Evolutionary conservation across 2,113 vertebrate species (phyloP).

Genomic region (Collichthys lucidus): DNA sequence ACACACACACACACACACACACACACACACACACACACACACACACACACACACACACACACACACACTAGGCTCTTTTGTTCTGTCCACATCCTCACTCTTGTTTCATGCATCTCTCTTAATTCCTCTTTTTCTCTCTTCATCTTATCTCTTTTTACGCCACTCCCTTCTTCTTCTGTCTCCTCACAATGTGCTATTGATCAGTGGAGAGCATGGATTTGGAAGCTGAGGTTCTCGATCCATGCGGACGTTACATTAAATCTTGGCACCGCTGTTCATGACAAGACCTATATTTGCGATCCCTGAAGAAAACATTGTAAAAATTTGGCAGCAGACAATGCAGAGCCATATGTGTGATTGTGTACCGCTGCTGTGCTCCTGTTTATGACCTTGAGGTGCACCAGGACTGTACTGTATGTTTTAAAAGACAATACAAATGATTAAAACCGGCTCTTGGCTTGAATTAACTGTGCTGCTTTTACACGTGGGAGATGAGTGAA

Average conservation of each 20-base stretch:
- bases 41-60: background rate
- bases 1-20: conserved; percentile 29
- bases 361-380: conserved; percentile 7
- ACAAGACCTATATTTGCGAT: conserved; percentile 2
- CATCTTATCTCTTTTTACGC: conserved; percentile 18
- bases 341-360: conserved; percentile 20
- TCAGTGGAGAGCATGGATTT: conserved; percentile 49
- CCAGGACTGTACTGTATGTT: background rate
- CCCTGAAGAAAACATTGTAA: conserved; percentile 1
- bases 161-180: conserved; percentile 13
- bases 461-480: conserved; percentile 9
- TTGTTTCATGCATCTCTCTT: conserved; percentile 21
- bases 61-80: conserved; percentile 60
- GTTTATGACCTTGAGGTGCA: conserved; percentile 56
- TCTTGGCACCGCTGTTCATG: conserved; percentile 10
- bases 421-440: conserved; percentile 19
- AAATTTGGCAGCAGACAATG: conserved; percentile 25
- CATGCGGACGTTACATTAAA: conserved; percentile 29
- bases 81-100: conserved; percentile 54
- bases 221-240: conserved; percentile 41
- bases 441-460: conserved; percentile 10
- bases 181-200: conserved; percentile 67
- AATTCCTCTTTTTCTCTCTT: background rate
- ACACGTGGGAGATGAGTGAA: background rate
- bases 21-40: conserved; percentile 28